A percentile compares a stretch with the other conserved stretches of the same genome.
Evolutionary conservation across 2,888 invertebrate species (phyloP).

Genomic region (Argyresthia albistria): DNA sequence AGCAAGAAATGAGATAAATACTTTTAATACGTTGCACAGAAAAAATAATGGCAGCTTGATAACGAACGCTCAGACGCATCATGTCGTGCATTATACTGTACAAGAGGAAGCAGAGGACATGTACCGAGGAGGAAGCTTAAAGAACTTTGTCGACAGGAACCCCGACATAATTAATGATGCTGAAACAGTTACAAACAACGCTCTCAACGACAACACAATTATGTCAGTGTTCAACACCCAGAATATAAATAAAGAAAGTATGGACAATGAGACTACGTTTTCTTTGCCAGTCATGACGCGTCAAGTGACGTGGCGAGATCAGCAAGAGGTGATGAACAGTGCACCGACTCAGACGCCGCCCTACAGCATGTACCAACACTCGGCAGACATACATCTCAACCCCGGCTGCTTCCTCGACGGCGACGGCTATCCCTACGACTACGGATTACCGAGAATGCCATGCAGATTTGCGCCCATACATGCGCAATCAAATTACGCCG

Average conservation of each 20-base stretch:
- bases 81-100: conserved; percentile 66
- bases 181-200: conserved; percentile 71
- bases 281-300: conserved; percentile 38
- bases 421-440: conserved; percentile 86
- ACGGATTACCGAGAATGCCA: conserved; percentile 79
- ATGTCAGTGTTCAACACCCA: conserved; percentile 60
- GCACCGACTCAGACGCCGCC: conserved; percentile 62
- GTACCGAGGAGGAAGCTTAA: conserved; percentile 62
- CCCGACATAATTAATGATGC: conserved; percentile 87
- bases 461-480: conserved; percentile 52
- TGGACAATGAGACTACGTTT: conserved; percentile 50
- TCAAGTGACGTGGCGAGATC: conserved; percentile 72
- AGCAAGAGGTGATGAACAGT: conserved; percentile 26
- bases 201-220: conserved; percentile 57
- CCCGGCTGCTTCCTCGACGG: conserved; percentile 83
- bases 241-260: conserved; percentile 40
- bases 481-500: conserved; percentile 43
- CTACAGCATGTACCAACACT: conserved; percentile 73
- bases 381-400: conserved; percentile 82
- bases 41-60: conserved; percentile 67
- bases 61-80: conserved; percentile 71
- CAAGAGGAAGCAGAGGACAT: conserved; percentile 63
- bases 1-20: conserved; percentile 17
- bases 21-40: conserved; percentile 57
- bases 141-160: conserved; percentile 77